Base-by-base conservation (phyloP, 2,888 invertebrate genomes). In the Nipponacmea schrenckii region DNA sequence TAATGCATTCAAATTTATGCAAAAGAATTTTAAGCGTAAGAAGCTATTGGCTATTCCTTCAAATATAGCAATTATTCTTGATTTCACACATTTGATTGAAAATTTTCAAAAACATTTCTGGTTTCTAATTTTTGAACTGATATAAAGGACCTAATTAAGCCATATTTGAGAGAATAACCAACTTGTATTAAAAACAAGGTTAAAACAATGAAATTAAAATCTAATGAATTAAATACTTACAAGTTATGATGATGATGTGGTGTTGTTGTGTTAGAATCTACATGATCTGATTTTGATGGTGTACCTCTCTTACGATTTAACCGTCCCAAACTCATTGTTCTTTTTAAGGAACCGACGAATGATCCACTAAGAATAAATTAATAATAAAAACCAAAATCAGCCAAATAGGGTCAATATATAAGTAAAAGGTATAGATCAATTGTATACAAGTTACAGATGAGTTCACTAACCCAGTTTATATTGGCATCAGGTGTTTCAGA, bases 301-400 rank as follows among this genome's bases (percentile, higher is more conserved):
- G 45, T 69, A 48, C 69, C 46, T 67, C 67, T 69, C 75, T 82
- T 83, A 71, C 81, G 79, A 62, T 82, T 82, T 48, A 87, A 77
- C 26, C 86, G 81, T n/a, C 87, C 85, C 69, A 87, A 77, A 76
- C 87, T 87, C 84, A 86, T 86, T 50, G 83, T 85, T 65, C 87
- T 79, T 74, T 83, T 85, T 74, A 87, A 73, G 8, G 83, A 78
- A 70, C 82, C 83, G 73, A 83, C 81, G 79, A 84, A 79, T 48
- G 83, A 79, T 70, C 78, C 77, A 79, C 83, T 83, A 81, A 65
- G 77, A 69, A 62, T 67, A 74, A 72, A 74, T 72, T 74, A 72
- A 74, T 75, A 77, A 46, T 27, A 71, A 70, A 70, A 69, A 73
- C 56, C 17, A 69, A 62, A 75, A n/a, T 67, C 64, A 68, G 64